Evolutionary conservation across 2,888 invertebrate species (phyloP), one percentile per base, ranked within the genome.

Genomic region (Drosophila eohydei): DNA sequence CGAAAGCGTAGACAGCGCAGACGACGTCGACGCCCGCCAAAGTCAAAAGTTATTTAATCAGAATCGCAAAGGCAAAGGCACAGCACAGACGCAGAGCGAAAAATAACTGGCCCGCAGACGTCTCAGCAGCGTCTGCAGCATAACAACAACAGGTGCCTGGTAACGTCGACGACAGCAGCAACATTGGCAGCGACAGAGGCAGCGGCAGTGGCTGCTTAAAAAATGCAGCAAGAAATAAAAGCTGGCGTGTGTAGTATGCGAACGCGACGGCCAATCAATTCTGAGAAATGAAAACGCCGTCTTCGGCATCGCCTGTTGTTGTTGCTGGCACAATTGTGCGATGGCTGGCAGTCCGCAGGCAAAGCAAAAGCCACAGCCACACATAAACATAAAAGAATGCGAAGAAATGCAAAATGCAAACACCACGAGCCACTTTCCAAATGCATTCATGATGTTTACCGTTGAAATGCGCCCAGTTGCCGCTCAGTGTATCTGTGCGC

Each of bases 391-490:
- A 84, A 89, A 85, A 89, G 84, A 86, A 89, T 88, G 89, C 88
- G 76, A 86, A 86, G 88, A 89, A 89, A 86, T 83, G 87, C 89
- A 83, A 83, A 88, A 90, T 85, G 80, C 82, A 88, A 89, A 82
- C 83, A 90, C 81, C 90, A 82, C 86, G 83, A 89, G 84, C 91
- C 90, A 91, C 91, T 91, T 91, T 91, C 90, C 91, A 91, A 91
- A 90, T 83, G 87, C 89, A 83, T 88, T 86, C 90, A 89, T 87
- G 84, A 84, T 89, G 89, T 84, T 84, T 84, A 84, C 84, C 84
- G 84, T 89, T 84, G 86, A 90, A 90, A 88, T 90, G 86, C 84
- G 83, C 85, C 86, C 81, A 86, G 88, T 79, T 86, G 69, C 68
- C 77, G 59, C 66, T 73, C 61, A 40, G 40, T 52, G 50, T 41